Percentiles rank a stretch among this genome's conserved stretches.
Evolutionary conservation across 2,797 vertebrate genomes (phyloP).

Genomic region (Rhabdomys pumilio): DNA sequence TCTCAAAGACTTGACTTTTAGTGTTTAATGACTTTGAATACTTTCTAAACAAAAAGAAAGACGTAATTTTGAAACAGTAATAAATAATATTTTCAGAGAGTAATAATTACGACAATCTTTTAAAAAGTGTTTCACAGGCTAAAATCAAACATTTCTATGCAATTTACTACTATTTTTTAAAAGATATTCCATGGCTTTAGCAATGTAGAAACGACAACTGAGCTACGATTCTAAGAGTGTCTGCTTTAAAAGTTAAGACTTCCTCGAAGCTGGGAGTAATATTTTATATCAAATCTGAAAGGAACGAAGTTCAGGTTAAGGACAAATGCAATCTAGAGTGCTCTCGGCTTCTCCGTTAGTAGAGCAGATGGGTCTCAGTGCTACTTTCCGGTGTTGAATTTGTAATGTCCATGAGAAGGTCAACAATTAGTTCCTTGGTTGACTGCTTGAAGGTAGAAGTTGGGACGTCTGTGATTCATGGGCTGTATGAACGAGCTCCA

Average conservation of each 20-base stretch:
- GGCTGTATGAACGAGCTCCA: not conserved
- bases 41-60: constrained; percentile 47
- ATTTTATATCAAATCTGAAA: constrained; percentile 39
- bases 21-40: constrained; percentile 45
- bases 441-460: not conserved
- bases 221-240: constrained; percentile 1
- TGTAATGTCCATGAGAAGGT: not conserved
- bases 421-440: constrained; percentile 42
- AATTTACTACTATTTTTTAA: not conserved
- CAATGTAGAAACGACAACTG: constrained; percentile 4
- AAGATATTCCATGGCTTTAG: not conserved
- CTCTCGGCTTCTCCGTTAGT: not conserved
- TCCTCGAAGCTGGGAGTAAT: not conserved
- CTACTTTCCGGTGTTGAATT: not conserved
- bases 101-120: not conserved
- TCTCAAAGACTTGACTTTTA: constrained; percentile 61
- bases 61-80: constrained; percentile 37
- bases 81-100: constrained; percentile 38
- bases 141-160: constrained; percentile 39
- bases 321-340: not conserved
- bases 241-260: constrained; percentile 51
- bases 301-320: constrained; percentile 47
- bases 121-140: constrained; percentile 55
- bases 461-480: constrained; percentile 28
- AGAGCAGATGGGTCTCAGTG: constrained; percentile 7